These are phyloP conservation scores for Albula goreensis DNA, from an alignment of 2,113 vertebrate genomes.

Conservation along the genomic window DNA sequence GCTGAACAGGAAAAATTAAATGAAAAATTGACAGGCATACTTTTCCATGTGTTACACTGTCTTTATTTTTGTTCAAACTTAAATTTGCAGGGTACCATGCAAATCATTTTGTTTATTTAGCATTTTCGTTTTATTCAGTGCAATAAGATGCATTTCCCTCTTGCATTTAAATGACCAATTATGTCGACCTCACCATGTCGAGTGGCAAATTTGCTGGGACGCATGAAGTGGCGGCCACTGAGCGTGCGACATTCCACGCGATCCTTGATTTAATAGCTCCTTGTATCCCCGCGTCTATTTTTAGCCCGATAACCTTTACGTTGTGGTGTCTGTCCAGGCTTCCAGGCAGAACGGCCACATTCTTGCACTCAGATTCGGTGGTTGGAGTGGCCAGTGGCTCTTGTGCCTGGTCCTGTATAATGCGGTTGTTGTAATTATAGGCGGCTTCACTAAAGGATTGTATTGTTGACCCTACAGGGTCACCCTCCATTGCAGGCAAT, in stretches of 20 bases:
- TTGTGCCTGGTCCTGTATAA: constrained; percentile 2
- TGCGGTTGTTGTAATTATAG: constrained; percentile 55
- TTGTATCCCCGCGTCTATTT: constrained; percentile 49
- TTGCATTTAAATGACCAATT: constrained; percentile 22
- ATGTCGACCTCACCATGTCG: not conserved
- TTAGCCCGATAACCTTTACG: constrained; percentile 58
- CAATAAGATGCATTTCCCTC: constrained; percentile 8
- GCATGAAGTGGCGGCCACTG: not conserved
- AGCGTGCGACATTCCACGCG: constrained; percentile 10
- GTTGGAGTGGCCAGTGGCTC: constrained; percentile 26
- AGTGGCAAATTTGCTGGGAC: not conserved
- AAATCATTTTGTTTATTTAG: not conserved
- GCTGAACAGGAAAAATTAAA: not conserved
- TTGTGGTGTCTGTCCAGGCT: constrained; percentile 20
- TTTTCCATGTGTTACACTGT: not conserved
- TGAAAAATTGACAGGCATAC: too few species aligned
- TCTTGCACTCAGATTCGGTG: constrained; percentile 1
- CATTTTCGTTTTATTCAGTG: not conserved
- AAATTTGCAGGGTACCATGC: too few species aligned
- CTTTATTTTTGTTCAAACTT: too few species aligned
- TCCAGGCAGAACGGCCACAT: not conserved
- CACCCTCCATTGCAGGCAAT: constrained; percentile 45
- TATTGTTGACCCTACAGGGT: constrained; percentile 56
- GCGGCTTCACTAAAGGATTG: constrained; percentile 50
- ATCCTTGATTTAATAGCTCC: constrained; percentile 41